Evolutionary conservation across 2,888 invertebrate genomes (phyloP).

Genomic region (Deilephila porcellus): DNA sequence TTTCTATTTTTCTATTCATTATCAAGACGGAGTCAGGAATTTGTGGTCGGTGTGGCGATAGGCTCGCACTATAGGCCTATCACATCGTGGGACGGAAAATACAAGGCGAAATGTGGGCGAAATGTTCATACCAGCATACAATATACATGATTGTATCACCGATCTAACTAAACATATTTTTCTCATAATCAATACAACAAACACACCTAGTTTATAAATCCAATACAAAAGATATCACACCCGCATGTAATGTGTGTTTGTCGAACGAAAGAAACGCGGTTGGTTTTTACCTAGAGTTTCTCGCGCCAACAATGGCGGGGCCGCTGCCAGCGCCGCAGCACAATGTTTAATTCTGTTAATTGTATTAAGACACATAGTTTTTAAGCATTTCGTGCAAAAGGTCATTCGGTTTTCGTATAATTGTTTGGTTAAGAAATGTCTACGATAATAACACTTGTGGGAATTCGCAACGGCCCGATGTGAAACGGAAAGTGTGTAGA

Average conservation of each 20-base stretch:
- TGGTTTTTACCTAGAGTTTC: slow-evolving; percentile 19
- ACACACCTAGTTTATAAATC: slow-evolving; percentile 7
- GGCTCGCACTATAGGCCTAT: too few species aligned
- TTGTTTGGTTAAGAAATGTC: slow-evolving; percentile 15
- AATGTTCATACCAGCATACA: not conserved
- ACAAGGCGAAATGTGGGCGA: too few species aligned
- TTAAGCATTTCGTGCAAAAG: slow-evolving; percentile 17
- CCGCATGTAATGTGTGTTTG: slow-evolving; percentile 22
- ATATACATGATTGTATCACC: not conserved
- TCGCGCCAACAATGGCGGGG: slow-evolving; percentile 9
- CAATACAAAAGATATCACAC: slow-evolving; percentile 22
- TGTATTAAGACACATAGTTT: not conserved
- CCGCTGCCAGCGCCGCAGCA: not conserved
- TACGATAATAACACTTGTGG: slow-evolving; percentile 1
- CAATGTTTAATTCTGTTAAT: not conserved
- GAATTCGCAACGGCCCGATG: not conserved
- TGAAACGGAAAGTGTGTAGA: slow-evolving; percentile 7
- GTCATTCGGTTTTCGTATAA: slow-evolving; percentile 5
- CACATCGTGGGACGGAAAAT: too few species aligned
- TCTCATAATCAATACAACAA: not conserved
- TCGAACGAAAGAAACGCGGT: slow-evolving; percentile 23
- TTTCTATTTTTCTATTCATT: too few species aligned
- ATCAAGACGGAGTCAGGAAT: too few species aligned
- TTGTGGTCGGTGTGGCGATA: too few species aligned
- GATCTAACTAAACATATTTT: not conserved